Evolutionary conservation across 2,113 vertebrate species (phyloP).

Genomic region (Epinephelus fuscoguttatus): DNA sequence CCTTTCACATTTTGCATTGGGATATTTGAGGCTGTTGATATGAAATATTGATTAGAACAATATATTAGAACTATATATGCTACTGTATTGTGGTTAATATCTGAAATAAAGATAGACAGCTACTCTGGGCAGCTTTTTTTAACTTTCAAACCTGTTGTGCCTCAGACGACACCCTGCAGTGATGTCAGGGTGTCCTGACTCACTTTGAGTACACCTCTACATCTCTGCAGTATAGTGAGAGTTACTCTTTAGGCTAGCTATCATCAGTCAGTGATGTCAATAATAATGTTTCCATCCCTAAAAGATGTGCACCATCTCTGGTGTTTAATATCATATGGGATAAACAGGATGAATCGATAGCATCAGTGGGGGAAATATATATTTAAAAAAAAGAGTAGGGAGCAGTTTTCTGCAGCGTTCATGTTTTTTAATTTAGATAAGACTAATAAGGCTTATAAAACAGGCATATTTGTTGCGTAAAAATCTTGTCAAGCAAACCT

Average conservation of each 20-base stretch:
- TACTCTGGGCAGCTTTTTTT: too few relatives aligned
- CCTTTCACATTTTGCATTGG: too few relatives aligned
- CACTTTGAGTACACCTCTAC: too few relatives aligned
- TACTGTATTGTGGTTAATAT: neutral
- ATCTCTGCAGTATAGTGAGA: too few relatives aligned
- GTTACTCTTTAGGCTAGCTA: neutral
- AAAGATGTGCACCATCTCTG: too few relatives aligned
- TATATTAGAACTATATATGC: neutral
- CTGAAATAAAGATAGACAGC: too few relatives aligned
- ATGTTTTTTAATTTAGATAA: neutral
- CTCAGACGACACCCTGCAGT: neutral
- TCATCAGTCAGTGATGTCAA: neutral
- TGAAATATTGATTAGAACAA: too few relatives aligned
- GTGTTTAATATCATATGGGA: neutral
- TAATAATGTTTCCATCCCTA: neutral
- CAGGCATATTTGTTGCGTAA: conserved; percentile 2
- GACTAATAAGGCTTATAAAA: conserved; percentile 9
- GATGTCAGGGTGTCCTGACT: neutral
- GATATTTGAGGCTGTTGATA: too few relatives aligned
- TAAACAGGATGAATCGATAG: neutral
- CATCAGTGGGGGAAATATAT: neutral
- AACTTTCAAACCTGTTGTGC: neutral
- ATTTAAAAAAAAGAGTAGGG: too few relatives aligned
- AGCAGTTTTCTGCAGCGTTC: neutral
- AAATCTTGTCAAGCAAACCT: conserved; percentile 1